Evolutionary conservation across 2,797 vertebrate species (phyloP).

Genomic region (Podargus strigoides): DNA sequence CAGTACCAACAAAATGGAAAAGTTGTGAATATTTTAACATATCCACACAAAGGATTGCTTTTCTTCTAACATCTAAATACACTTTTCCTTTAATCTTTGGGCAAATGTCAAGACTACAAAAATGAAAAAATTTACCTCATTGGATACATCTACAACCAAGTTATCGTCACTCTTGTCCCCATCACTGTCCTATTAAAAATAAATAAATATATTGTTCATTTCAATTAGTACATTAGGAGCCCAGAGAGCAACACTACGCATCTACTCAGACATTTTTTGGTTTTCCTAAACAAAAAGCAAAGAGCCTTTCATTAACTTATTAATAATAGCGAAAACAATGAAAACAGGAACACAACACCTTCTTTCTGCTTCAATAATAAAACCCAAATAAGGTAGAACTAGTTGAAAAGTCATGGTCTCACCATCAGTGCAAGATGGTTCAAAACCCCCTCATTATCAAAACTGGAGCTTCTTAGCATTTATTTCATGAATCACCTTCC

Average conservation of each 20-base stretch:
- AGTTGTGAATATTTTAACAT: slow-evolving; percentile 14
- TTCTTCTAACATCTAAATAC: background rate
- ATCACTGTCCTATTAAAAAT: slow-evolving; percentile 81
- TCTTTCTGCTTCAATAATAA: background rate
- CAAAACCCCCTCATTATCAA: background rate
- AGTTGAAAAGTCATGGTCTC: background rate
- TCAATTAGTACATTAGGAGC: slow-evolving; percentile 29
- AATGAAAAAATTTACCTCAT: slow-evolving; percentile 77
- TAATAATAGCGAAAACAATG: background rate
- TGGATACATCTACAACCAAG: slow-evolving; percentile 85
- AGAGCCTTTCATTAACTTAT: background rate
- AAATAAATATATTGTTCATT: slow-evolving; percentile 59
- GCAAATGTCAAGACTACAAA: slow-evolving; percentile 1
- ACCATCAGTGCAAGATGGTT: background rate
- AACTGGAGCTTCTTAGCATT: background rate
- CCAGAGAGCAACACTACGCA: background rate
- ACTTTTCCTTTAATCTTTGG: slow-evolving; percentile 16
- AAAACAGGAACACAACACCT: background rate
- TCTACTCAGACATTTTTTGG: background rate
- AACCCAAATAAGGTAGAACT: background rate
- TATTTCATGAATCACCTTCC: background rate
- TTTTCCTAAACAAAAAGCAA: slow-evolving; percentile 2
- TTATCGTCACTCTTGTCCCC: slow-evolving; percentile 87
- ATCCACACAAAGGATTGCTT: background rate
- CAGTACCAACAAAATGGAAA: background rate